A percentile compares a stretch with the other conserved stretches of the same genome.
phyloP scores from a whole-genome alignment of 2,888 invertebrate genomes.

The Odontomyia ornata region DNA sequence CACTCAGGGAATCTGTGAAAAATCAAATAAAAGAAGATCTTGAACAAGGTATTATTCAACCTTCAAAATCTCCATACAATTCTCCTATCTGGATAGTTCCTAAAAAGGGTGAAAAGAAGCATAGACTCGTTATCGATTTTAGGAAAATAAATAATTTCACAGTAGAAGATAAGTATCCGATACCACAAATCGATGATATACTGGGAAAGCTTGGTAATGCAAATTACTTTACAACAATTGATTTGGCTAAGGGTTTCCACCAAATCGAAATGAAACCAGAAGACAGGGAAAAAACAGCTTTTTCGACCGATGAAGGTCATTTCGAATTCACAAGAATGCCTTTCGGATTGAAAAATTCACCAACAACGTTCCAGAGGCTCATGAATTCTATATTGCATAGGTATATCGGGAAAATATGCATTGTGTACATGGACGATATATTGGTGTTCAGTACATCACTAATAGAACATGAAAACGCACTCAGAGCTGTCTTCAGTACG shows the following conservation, averaged over 20 bases:
- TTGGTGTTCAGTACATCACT: constrained; percentile 53
- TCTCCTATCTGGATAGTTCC: constrained; percentile 39
- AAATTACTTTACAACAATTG: constrained; percentile 30
- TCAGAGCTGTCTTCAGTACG: constrained; percentile 52
- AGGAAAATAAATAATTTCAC: constrained; percentile 46
- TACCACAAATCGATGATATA: constrained; percentile 46
- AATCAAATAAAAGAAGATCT: constrained; percentile 55
- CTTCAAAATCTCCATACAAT: constrained; percentile 48
- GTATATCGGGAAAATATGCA: constrained; percentile 42
- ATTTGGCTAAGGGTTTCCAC: constrained; percentile 38
- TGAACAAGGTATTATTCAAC: constrained; percentile 46
- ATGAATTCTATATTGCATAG: constrained; percentile 54
- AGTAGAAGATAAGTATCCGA: constrained; percentile 24
- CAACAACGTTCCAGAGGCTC: constrained; percentile 49
- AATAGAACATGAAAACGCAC: constrained; percentile 53
- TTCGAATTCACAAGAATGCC: constrained; percentile 57
- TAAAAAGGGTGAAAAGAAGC: not conserved
- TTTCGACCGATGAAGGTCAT: constrained; percentile 53
- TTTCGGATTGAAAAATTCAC: constrained; percentile 60
- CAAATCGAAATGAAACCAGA: constrained; percentile 49
- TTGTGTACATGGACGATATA: constrained; percentile 49
- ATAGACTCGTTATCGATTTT: constrained; percentile 39
- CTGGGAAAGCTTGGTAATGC: constrained; percentile 49
- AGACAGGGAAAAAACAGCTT: constrained; percentile 55
- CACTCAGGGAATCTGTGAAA: constrained; percentile 44